Base-by-base conservation (phyloP, 2,797 vertebrate species). In the Sciurus vulgaris region DNA sequence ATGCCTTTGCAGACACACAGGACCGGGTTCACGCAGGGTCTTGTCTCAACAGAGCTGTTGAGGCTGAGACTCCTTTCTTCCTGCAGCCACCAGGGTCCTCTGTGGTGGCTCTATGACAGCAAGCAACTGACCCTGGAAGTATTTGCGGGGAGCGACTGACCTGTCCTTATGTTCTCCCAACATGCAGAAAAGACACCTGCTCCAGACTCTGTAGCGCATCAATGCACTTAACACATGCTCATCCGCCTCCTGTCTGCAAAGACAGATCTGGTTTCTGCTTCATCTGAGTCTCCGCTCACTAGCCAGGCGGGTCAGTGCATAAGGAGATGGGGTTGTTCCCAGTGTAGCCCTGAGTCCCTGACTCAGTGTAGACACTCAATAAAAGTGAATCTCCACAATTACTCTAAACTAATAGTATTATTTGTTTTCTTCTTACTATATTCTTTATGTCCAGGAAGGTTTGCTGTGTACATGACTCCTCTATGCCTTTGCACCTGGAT, bases 11-110 rank as follows among this genome's bases (percentile, higher is more conserved):
- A 49, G 13, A 95, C 17, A 59, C 20, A 33, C 11, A 1, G 6
- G 69, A 3, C 0, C 0, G 18, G 44, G 4, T 72, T 20, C 5
- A 1, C 2, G 7, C 10, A 38, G 41, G 3, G 35, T 18, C 17
- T 83, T 41, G 9, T 79, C 69, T 49, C 51, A 38, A 24, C 33
- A 17, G 49, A 47, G 14, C 54, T 35, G 14, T 61, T 74, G 26
- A 17, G 20, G 10, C 69, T 72, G n/a, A 59, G 81, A 18, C 2
- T 22, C 47, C 56, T 73, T 88, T 67, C 73, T 73, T 47, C 61
- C n/a, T 73, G 33, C 22, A 93, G 47, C 26, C 17, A 20, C 17
- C 22, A 10, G 2, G 13, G 11, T 41, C 51, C 24, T 74, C 26
- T 11, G 0, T 41, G 33, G 54, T 30, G 41, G 69, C 15, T 7